phyloP scores from a whole-genome alignment of 92 coral and sea anemone genomes.

The Parazoanthus atlanticus region DNA sequence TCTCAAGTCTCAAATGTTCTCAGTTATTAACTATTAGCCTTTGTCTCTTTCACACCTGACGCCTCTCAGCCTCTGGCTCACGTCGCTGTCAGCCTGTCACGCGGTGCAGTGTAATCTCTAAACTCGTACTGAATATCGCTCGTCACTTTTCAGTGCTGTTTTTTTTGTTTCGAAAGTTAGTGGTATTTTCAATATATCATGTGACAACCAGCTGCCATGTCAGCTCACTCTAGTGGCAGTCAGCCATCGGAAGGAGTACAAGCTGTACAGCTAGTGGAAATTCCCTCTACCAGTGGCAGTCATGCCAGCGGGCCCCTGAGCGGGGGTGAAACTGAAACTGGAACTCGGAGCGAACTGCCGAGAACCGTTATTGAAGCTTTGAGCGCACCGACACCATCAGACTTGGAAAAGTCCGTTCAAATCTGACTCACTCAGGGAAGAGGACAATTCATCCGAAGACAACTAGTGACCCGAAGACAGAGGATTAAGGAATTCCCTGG shows the following conservation, averaged over 20 bases:
- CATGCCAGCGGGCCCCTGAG: conserved; percentile 23
- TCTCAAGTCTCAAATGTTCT: no score
- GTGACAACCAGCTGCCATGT: conserved; percentile 26
- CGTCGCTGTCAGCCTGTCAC: no score
- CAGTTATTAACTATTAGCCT: no score
- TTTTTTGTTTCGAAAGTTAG: conserved; percentile 19
- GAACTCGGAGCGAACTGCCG: conserved; percentile 12
- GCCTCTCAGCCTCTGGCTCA: no score
- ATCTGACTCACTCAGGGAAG: conserved; percentile 37
- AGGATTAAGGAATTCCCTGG: conserved; percentile 39
- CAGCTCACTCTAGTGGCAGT: conserved; percentile 22
- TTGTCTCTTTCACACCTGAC: no score
- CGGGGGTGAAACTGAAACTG: conserved; percentile 13
- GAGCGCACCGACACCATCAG: conserved; percentile 33
- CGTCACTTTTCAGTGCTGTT: conserved; percentile 24
- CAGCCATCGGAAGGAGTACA: not conserved
- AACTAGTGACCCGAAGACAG: conserved; percentile 33
- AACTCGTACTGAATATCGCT: conserved; percentile 32
- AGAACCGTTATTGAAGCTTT: conserved; percentile 5
- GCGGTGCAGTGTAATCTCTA: no score
- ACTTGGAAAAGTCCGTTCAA: conserved; percentile 30
- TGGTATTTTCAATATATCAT: conserved; percentile 20
- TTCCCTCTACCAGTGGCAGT: conserved; percentile 21
- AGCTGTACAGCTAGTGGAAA: conserved; percentile 25
- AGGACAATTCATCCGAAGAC: conserved; percentile 15